phyloP scores from a whole-genome alignment of 2,888 invertebrate species.

The Morinoia aosen region DNA sequence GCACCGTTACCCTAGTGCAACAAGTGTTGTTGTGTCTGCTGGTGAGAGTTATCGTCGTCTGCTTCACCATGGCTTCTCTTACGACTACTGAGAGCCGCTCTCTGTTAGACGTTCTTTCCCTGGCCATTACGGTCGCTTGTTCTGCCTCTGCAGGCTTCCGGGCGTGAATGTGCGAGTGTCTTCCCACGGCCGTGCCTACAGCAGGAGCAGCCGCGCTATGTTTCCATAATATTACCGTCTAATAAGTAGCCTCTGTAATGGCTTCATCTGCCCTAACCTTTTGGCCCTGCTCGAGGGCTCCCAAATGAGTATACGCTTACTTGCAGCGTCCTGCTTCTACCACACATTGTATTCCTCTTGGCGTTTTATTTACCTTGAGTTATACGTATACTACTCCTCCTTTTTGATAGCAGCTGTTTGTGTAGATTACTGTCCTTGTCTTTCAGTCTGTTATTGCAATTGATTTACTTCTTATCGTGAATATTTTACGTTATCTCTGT shows the following conservation, averaged over 20 bases:
- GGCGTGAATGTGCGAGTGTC: constrained; percentile 28
- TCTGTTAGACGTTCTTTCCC: constrained; percentile 15
- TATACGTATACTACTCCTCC: background rate
- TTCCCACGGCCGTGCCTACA: background rate
- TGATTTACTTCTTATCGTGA: background rate
- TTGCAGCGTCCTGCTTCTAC: background rate
- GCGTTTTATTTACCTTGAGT: background rate
- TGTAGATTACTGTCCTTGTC: background rate
- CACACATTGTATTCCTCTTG: background rate
- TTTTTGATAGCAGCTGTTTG: background rate
- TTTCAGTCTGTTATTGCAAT: background rate
- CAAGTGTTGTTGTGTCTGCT: background rate
- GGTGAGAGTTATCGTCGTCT: background rate
- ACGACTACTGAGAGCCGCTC: background rate
- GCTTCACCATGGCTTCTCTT: background rate
- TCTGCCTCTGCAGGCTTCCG: constrained; percentile 21
- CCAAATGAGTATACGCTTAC: background rate
- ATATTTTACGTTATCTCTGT: background rate
- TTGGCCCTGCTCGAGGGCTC: constrained; percentile 42
- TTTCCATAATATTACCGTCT: constrained; percentile 45
- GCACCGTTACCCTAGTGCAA: background rate
- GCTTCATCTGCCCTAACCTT: constrained; percentile 42
- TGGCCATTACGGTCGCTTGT: background rate
- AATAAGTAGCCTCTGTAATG: constrained; percentile 42
- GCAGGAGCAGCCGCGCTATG: constrained; percentile 10